Evolutionary conservation across 2,888 invertebrate species (phyloP).

Genomic region (Micoletzkya japonica): DNA sequence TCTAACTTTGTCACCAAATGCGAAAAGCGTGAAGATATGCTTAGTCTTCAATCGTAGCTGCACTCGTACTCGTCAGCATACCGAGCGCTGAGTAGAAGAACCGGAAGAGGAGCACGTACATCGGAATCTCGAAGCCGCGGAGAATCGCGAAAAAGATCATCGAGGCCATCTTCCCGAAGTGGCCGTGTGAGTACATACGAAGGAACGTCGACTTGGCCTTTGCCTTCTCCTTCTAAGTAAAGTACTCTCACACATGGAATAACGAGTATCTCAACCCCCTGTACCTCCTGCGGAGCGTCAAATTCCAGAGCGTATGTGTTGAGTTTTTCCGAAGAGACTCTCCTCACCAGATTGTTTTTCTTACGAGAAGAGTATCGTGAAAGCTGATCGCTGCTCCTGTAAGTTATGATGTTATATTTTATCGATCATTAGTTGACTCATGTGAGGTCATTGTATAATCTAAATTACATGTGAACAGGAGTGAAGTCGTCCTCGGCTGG

Average conservation of each 20-base stretch:
- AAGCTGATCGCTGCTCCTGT: not conserved
- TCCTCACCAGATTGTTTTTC: too few relatives aligned
- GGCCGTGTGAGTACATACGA: slow-evolving; percentile 11
- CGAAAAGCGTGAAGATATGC: too few relatives aligned
- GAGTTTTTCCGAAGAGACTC: too few relatives aligned
- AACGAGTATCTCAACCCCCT: too few relatives aligned
- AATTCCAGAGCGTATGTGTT: too few relatives aligned
- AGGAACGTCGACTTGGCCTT: not conserved
- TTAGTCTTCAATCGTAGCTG: too few relatives aligned
- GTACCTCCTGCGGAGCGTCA: too few relatives aligned
- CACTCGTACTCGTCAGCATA: not conserved
- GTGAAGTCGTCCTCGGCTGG: not conserved
- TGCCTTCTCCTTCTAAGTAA: too few relatives aligned
- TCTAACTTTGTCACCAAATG: too few relatives aligned
- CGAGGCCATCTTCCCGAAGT: slow-evolving; percentile 1
- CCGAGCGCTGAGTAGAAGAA: slow-evolving; percentile 18
- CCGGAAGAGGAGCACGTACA: slow-evolving; percentile 20
- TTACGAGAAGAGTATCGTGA: not conserved
- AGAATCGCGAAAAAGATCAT: slow-evolving; percentile 10
- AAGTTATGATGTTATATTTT: not conserved
- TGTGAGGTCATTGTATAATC: not conserved
- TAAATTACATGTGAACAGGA: not conserved
- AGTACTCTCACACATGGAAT: too few relatives aligned
- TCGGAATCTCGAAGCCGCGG: slow-evolving; percentile 19
- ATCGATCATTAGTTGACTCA: not conserved